phyloP scores from a whole-genome alignment of 2,888 invertebrate genomes.

The Leucoma salicis region DNA sequence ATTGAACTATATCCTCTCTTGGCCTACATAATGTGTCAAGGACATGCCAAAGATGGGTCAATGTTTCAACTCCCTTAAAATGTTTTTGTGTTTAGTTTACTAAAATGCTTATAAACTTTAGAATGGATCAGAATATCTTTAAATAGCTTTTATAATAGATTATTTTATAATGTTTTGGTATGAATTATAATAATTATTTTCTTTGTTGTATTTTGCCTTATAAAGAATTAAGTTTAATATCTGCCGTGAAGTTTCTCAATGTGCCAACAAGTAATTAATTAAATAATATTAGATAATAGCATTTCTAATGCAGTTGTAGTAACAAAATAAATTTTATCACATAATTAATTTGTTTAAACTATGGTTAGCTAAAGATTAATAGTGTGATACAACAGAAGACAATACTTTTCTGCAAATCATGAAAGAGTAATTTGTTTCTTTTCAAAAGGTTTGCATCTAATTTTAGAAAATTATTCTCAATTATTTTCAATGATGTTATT shows the following conservation, averaged over 20 bases:
- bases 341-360: too few relatives aligned
- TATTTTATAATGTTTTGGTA: not conserved
- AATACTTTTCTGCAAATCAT: too few relatives aligned
- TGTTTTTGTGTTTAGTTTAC: not conserved
- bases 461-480: too few relatives aligned
- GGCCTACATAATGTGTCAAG: not conserved
- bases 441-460: too few relatives aligned
- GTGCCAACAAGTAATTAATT: slow-evolving; percentile 3
- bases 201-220: not conserved
- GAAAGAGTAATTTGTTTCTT: too few relatives aligned
- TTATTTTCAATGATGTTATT: too few relatives aligned
- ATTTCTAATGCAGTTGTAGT: too few relatives aligned
- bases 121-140: not conserved
- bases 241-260: slow-evolving; percentile 1
- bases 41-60: not conserved
- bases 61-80: not conserved
- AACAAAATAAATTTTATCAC: too few relatives aligned
- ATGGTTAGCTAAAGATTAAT: too few relatives aligned
- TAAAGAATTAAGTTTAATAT: not conserved
- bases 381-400: too few relatives aligned
- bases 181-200: not conserved
- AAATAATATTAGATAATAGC: not conserved
- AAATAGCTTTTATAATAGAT: not conserved
- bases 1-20: not conserved
- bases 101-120: not conserved